Evolutionary conservation across 2,888 invertebrate species (phyloP), one percentile per base, ranked within the genome.

Genomic region (Pachycephus smyrnensis): DNA sequence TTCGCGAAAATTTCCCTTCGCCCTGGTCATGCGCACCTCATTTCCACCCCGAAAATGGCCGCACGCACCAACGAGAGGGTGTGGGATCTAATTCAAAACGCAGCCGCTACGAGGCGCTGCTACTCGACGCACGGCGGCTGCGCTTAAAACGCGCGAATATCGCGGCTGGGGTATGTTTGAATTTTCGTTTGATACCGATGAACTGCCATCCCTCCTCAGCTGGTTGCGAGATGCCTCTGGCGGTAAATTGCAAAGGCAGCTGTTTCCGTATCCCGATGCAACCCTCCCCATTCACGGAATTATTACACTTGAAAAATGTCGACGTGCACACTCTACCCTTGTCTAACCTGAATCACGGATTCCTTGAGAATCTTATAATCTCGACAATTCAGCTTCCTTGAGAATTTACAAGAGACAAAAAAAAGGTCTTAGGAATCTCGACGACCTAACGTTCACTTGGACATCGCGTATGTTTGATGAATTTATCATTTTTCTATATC

Each of bases 1-100:
- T 90, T 89, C 82, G 84, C 82, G 85, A 86, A 87, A 87, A 88
- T 88, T 88, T 86, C 86, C 82, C 85, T 86, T 86, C 82, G 81
- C 77, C 79, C 79, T 82, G 81, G 84, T 84, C 88, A 87, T 87
- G 88, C 87, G 88, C 88, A 82, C 79, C 80, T 81, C 80, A 82
- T 80, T 84, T 81, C 84, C 76, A 84, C 79, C 84, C 82, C 81
- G 77, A 79, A 79, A 77, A 78, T 76, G 75, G 37, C 36, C 78
- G 75, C 68, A 77, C 77, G 74, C 76, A 69, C 68, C 76, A n/a
- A 15, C 71, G 37, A 30, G 69, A 40, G 73, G 75, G 76, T 76
- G 68, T 40, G 74, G 75, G 71, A 35, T 77, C 69, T 37, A 33
- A 15, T 77, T 77, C 69, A 33, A 31, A 73, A 32, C 36, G 40